phyloP scores from a whole-genome alignment of 2,113 vertebrate species.

The Serilophus lunatus region DNA sequence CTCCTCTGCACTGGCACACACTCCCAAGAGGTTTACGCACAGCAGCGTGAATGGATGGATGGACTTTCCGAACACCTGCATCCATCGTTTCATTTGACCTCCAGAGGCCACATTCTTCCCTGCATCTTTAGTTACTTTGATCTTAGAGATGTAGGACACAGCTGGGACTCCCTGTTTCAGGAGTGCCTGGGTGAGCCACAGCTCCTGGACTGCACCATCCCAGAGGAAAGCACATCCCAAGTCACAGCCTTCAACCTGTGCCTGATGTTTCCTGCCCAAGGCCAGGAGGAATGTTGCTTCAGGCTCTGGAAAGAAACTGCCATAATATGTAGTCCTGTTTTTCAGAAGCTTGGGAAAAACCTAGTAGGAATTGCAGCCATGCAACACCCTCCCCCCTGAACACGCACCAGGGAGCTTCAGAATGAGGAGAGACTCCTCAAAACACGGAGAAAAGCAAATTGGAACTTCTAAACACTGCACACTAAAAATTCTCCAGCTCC shows the following conservation, averaged over 20 bases:
- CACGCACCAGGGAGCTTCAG: rapidly evolving
- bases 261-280: background rate
- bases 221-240: background rate
- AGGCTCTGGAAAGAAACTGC: background rate
- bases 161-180: rapidly evolving
- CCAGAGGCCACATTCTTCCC: background rate
- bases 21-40: background rate
- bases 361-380: background rate
- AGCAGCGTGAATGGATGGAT: background rate
- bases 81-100: background rate
- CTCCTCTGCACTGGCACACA: background rate
- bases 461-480: background rate
- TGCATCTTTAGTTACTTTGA: background rate
- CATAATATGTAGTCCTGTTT: background rate
- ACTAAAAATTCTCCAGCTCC: background rate
- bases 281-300: background rate
- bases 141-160: background rate
- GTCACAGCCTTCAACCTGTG: background rate
- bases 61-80: background rate
- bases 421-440: background rate
- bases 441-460: background rate
- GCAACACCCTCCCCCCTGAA: background rate
- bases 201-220: background rate
- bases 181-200: background rate
- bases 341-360: background rate